Base-by-base conservation (phyloP, 2,113 vertebrate species). In the Pomatostomus ruficeps region DNA sequence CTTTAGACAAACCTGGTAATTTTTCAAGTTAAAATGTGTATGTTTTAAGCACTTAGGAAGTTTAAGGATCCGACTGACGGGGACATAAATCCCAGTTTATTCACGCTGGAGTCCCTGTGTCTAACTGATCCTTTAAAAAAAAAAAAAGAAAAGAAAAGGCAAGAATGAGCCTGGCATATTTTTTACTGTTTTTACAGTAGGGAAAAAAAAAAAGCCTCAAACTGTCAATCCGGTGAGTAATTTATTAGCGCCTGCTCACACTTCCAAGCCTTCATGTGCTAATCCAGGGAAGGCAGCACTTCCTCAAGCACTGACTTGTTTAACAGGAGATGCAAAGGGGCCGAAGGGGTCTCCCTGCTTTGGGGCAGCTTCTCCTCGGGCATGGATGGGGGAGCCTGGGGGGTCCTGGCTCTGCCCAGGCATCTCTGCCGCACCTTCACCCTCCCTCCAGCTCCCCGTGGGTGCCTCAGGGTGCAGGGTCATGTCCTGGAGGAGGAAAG, bases 1-100 rank as follows among this genome's bases (percentile, higher is more conserved):
- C 94, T 95, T 94, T 95, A 94, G 97, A 97, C 96, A 97, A 96
- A 97, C 87, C 96, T 62, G 88, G 94, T 97, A 85, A 97, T 97
- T 97, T 97, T 94, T 97, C 96, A 95, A 94, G 94, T 86, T 83
- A 97, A 96, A 97, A 95, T 70, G 83, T 87, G 92, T 92, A 89
- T 35, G 61, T 73, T 97, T 93, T 88, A 97, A 97, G 94, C 72
- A 91, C 93, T 96, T 62, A 63, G 94, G 93, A 97, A 96, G 89
- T 95, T 91, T 96, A 97, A 96, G 84, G 83, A 94, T 95, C 75
- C 29, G 10, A 54, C 78, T 89, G 96, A 96, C 49, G 10, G 35
- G 68, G 73, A 94, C 76, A 79, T 95, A 95, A 94, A 96, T 95
- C 93, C 86, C 77, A 48, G 62, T 89, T 91, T 96, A 87, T 93